Conservation (phyloP, 1,140 invertebrate genomes). For the Rhagoletis pomonella region DNA sequence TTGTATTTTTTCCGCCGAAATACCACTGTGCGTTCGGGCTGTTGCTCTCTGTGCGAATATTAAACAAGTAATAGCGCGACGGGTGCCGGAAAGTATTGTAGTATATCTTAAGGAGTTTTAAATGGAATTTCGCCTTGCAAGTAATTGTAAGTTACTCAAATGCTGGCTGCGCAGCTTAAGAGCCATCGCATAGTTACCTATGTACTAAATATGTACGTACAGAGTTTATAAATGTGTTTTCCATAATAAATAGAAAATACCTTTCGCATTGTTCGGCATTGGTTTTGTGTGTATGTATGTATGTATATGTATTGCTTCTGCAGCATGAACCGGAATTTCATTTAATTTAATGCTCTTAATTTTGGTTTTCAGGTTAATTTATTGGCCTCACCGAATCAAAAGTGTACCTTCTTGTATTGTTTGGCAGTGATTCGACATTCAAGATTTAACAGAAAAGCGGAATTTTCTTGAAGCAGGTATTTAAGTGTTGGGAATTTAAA, state of each 20-base stretch:
- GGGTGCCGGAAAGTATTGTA: conserved; percentile 18
- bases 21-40: too few relatives aligned
- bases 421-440: not conserved
- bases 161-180: not conserved
- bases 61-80: conserved; percentile 2
- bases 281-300: not conserved
- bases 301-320: not conserved
- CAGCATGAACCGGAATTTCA: conserved; percentile 27
- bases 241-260: not conserved
- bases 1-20: too few relatives aligned
- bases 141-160: conserved; percentile 45
- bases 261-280: not conserved
- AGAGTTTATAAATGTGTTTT: not conserved
- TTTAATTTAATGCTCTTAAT: conserved; percentile 40
- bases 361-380: conserved; percentile 26
- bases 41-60: not conserved
- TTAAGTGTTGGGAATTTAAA: too few relatives aligned
- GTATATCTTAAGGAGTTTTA: conserved; percentile 44
- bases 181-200: not conserved
- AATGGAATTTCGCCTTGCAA: conserved; percentile 32
- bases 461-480: too few relatives aligned
- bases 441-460: too few relatives aligned
- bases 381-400: not conserved
- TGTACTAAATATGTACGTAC: not conserved
- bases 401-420: not conserved